Evolutionary conservation across 2,797 vertebrate genomes (phyloP).

Genomic region (Micromesistius poutassou): DNA sequence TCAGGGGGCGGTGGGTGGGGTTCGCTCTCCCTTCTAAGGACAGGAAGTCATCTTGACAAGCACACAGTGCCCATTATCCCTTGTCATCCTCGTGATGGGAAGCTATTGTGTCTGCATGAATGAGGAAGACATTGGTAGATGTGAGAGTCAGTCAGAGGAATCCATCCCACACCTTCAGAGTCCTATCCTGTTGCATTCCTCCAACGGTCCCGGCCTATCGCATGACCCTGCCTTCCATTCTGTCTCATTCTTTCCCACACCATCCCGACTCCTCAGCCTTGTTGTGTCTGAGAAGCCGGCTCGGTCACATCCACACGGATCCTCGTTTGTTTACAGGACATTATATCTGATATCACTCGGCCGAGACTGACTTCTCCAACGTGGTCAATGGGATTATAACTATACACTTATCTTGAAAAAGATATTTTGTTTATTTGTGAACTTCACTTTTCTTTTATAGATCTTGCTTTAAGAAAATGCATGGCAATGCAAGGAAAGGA

Average conservation of each 20-base stretch:
- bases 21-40: not conserved
- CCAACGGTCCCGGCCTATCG: conserved; percentile 54
- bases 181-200: conserved; percentile 66
- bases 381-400: not conserved
- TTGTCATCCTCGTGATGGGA: not conserved
- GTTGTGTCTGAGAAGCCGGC: conserved; percentile 8
- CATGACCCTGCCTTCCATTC: conserved; percentile 59
- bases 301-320: conserved; percentile 12
- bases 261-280: not conserved
- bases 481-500: not conserved
- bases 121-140: conserved; percentile 53
- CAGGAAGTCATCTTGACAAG: conserved; percentile 44
- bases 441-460: not conserved
- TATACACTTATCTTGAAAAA: not conserved
- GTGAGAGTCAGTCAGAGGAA: conserved; percentile 57
- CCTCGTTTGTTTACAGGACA: not conserved
- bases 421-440: not conserved
- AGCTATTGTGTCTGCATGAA: conserved; percentile 63
- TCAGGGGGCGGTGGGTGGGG: not conserved
- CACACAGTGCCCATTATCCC: conserved; percentile 53
- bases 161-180: conserved; percentile 55
- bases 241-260: conserved; percentile 65
- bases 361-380: not conserved
- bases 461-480: not conserved
- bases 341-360: not conserved